Percentiles rank a stretch among this genome's conserved stretches.
Evolutionary conservation across 2,113 vertebrate genomes (phyloP).

Genomic region (Larimichthys polyactis): DNA sequence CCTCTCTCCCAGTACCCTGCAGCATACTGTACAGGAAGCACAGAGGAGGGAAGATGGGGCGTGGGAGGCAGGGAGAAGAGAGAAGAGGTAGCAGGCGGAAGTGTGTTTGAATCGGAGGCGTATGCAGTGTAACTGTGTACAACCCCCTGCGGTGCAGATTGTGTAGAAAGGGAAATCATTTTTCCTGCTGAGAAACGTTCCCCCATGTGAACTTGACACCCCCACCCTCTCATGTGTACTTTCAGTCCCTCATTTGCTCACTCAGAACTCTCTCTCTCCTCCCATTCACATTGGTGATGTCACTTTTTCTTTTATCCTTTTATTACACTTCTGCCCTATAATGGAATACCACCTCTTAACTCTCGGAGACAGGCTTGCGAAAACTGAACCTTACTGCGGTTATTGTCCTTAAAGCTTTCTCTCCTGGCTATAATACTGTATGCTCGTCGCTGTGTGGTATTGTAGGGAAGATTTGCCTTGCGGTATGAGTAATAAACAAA

Average conservation of each 20-base stretch:
- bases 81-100: slow-evolving; percentile 64
- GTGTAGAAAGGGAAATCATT: slow-evolving; percentile 75
- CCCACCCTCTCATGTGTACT: slow-evolving; percentile 19
- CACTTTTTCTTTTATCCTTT: slow-evolving; percentile 19
- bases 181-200: slow-evolving; percentile 71
- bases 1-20: slow-evolving; percentile 54
- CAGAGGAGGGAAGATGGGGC: slow-evolving; percentile 45
- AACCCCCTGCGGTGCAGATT: slow-evolving; percentile 73
- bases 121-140: slow-evolving; percentile 65
- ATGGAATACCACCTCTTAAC: slow-evolving; percentile 17
- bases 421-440: slow-evolving; percentile 1
- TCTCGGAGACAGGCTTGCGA: slow-evolving; percentile 6
- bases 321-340: slow-evolving; percentile 9
- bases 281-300: slow-evolving; percentile 21
- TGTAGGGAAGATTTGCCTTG: slow-evolving; percentile 34
- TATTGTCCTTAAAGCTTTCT: slow-evolving; percentile 30
- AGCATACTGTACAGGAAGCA: slow-evolving; percentile 63
- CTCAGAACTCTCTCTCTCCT: slow-evolving; percentile 29
- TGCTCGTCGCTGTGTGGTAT: slow-evolving; percentile 12
- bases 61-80: slow-evolving; percentile 6
- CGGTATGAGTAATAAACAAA: slow-evolving; percentile 48
- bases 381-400: slow-evolving; percentile 5
- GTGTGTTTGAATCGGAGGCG: slow-evolving; percentile 67
- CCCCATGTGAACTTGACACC: slow-evolving; percentile 63
- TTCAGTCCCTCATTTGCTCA: slow-evolving; percentile 52